Evolutionary conservation across 1,140 invertebrate genomes (phyloP).

Genomic region (Gonioctena quinquepunctata): DNA sequence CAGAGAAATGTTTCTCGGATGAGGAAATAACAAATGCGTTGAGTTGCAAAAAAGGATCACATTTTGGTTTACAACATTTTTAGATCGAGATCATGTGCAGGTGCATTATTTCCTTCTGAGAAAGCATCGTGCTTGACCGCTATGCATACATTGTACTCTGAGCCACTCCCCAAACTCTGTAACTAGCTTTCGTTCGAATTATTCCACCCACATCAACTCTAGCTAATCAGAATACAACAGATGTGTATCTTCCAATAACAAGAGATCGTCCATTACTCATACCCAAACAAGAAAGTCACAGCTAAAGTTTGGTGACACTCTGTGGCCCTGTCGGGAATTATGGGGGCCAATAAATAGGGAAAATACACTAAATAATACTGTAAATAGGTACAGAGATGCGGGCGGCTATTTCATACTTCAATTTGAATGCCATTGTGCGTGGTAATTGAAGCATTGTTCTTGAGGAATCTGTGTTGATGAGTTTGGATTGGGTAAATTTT

Average conservation of each 20-base stretch:
- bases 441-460: not conserved
- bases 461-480: not conserved
- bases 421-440: not conserved
- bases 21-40: too few relatives aligned
- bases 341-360: not conserved
- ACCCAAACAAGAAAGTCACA: not conserved
- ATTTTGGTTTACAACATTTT: too few relatives aligned
- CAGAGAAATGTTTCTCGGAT: too few relatives aligned
- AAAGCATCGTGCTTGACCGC: too few relatives aligned
- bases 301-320: not conserved
- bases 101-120: too few relatives aligned
- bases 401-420: not conserved
- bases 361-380: not conserved
- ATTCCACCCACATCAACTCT: not conserved
- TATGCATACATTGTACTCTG: not conserved
- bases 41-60: too few relatives aligned
- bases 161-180: not conserved
- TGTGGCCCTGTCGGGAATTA: not conserved
- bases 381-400: not conserved
- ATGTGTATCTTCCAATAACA: not conserved
- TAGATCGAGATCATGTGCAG: too few relatives aligned
- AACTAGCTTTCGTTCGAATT: too few relatives aligned
- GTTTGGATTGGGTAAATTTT: not conserved
- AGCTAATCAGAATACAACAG: not conserved
- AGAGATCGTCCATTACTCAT: not conserved